Evolutionary conservation across 2,888 invertebrate genomes (phyloP).

Genomic region (Temnothorax rugatulus): DNA sequence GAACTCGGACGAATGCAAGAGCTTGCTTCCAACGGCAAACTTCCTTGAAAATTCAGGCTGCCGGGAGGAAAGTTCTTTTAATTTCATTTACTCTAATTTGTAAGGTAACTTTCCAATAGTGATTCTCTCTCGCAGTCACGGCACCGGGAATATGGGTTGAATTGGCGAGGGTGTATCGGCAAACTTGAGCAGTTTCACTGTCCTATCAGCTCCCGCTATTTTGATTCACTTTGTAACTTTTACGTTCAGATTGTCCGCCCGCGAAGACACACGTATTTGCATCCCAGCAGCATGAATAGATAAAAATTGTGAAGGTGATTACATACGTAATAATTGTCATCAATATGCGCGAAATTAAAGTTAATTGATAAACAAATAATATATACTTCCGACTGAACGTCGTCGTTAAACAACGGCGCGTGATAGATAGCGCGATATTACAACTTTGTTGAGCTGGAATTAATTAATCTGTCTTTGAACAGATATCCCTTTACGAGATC

Average conservation of each 20-base stretch:
- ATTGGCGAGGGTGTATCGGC: slow-evolving; percentile 59
- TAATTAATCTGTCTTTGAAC: slow-evolving; percentile 70
- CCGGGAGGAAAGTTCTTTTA: slow-evolving; percentile 82
- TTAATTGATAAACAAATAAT: neutral
- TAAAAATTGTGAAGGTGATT: slow-evolving; percentile 57
- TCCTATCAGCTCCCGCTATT: slow-evolving; percentile 47
- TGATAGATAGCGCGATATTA: slow-evolving; percentile 7
- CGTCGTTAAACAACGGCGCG: neutral
- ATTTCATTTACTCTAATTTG: slow-evolving; percentile 85
- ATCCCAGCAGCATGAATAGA: neutral
- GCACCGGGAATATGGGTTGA: slow-evolving; percentile 45
- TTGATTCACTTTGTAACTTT: slow-evolving; percentile 79
- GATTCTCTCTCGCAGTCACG: slow-evolving; percentile 75
- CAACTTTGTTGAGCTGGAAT: slow-evolving; percentile 42
- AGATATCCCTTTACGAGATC: slow-evolving; percentile 54
- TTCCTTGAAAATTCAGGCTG: slow-evolving; percentile 79
- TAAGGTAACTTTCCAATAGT: slow-evolving; percentile 85
- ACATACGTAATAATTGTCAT: neutral
- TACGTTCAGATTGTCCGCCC: slow-evolving; percentile 33
- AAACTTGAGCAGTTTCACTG: slow-evolving; percentile 62
- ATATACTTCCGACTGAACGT: neutral
- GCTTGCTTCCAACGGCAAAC: slow-evolving; percentile 77
- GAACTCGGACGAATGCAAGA: slow-evolving; percentile 82
- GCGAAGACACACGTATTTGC: neutral
- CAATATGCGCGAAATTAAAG: neutral